Conservation (phyloP, 2,113 vertebrate genomes). For the Petrocephalus microphthalmus region DNA sequence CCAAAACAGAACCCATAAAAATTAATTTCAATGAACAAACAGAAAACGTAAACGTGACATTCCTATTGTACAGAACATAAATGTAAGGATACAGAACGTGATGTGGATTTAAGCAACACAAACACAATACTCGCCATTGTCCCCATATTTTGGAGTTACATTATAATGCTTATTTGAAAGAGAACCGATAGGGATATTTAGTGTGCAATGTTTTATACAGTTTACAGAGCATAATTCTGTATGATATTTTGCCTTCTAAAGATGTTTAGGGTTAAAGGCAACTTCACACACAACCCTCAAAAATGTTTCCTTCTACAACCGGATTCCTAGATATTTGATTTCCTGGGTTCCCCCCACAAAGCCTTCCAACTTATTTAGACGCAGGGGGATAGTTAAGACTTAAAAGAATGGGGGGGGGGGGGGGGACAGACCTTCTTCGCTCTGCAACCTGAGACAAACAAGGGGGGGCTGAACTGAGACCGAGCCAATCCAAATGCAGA, state of each 20-base stretch:
- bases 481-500: background rate
- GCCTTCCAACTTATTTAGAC: background rate
- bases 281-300: background rate
- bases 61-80: slow-evolving; percentile 28
- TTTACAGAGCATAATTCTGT: background rate
- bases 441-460: background rate
- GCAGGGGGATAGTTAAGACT: background rate
- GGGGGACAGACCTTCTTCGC: background rate
- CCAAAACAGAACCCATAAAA: slow-evolving; percentile 29
- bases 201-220: background rate
- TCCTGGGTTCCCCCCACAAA: too few species aligned
- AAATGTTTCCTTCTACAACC: background rate
- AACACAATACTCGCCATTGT: background rate
- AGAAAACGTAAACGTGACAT: slow-evolving; percentile 14
- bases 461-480: background rate
- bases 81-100: slow-evolving; percentile 36
- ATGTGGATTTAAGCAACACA: slow-evolving; percentile 36
- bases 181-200: background rate
- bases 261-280: background rate
- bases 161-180: background rate
- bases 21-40: slow-evolving; percentile 41
- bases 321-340: background rate
- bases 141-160: background rate
- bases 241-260: background rate
- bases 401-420: background rate